Conservation (phyloP, 2,113 vertebrate genomes). For the Phocoena phocoena region DNA sequence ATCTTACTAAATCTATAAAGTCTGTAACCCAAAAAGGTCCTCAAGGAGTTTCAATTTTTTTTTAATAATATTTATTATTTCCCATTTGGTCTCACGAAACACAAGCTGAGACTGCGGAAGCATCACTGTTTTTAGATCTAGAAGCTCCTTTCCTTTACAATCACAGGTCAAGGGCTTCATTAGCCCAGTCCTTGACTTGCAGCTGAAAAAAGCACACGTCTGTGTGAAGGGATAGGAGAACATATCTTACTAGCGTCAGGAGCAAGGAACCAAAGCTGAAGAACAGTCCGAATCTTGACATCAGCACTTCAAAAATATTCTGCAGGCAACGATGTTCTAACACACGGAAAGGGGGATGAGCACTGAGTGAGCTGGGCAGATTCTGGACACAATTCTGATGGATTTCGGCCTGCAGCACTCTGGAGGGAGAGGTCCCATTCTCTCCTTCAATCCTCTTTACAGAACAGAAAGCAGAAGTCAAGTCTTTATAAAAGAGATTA, state of each 20-base stretch:
- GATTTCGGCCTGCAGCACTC: background rate
- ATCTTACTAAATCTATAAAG: background rate
- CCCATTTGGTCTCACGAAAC: background rate
- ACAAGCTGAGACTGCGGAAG: background rate
- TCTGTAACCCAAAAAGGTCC: background rate
- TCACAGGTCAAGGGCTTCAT: background rate
- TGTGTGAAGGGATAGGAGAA: background rate
- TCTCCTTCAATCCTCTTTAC: background rate
- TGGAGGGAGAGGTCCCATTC: background rate
- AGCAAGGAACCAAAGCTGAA: background rate
- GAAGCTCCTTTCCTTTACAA: background rate
- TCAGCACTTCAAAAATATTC: background rate
- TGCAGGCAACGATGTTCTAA: background rate
- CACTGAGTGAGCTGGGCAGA: accelerated
- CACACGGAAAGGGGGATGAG: background rate
- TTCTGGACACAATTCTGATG: background rate
- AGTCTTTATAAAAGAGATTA: slow-evolving; percentile 45
- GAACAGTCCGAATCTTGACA: background rate
- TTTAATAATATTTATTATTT: slow-evolving; percentile 50
- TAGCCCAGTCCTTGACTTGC: background rate
- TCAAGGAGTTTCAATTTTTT: background rate
- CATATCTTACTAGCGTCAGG: background rate
- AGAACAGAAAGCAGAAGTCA: background rate
- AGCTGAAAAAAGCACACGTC: background rate
- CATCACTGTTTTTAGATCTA: background rate